A percentile compares a stretch with the other conserved stretches of the same genome.
These are phyloP conservation scores for Pasiphila rectangulata DNA, from an alignment of 2,888 invertebrate species.

Conservation along the genomic window DNA sequence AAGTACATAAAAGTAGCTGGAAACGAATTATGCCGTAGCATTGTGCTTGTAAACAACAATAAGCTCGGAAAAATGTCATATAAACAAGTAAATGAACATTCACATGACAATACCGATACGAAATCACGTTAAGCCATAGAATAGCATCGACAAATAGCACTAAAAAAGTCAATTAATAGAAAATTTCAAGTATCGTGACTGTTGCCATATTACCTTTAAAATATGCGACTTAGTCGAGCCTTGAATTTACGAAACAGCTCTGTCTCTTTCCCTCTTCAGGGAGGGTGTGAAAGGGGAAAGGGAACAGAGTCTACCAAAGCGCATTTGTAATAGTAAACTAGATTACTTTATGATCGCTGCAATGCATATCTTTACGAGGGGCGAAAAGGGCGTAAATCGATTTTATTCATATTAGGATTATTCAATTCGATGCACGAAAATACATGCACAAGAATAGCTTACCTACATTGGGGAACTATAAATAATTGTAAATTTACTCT, in stretches of 20 bases:
- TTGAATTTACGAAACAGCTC: slow-evolving; percentile 39
- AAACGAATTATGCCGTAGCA: background rate
- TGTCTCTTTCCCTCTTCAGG: slow-evolving; percentile 49
- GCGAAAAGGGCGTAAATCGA: slow-evolving; percentile 42
- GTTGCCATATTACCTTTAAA: slow-evolving; percentile 58
- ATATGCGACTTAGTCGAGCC: slow-evolving; percentile 50
- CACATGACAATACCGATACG: slow-evolving; percentile 52
- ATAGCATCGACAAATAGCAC: slow-evolving; percentile 56
- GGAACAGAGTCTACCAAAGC: slow-evolving; percentile 48
- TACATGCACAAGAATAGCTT: slow-evolving; percentile 31
- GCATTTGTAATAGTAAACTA: slow-evolving; percentile 62
- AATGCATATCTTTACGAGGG: slow-evolving; percentile 54
- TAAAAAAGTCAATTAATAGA: slow-evolving; percentile 72
- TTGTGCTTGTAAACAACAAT: slow-evolving; percentile 34
- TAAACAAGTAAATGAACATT: slow-evolving; percentile 44
- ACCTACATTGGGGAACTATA: slow-evolving; percentile 32
- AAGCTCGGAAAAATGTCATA: slow-evolving; percentile 47
- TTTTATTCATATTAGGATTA: slow-evolving; percentile 36
- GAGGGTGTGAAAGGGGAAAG: slow-evolving; percentile 37
- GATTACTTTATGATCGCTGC: slow-evolving; percentile 51
- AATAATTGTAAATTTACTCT: slow-evolving; percentile 40
- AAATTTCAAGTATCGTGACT: slow-evolving; percentile 64
- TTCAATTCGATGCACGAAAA: slow-evolving; percentile 20
- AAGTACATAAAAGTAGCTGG: slow-evolving; percentile 1
- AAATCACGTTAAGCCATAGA: slow-evolving; percentile 53